phyloP scores from a whole-genome alignment of 2,113 vertebrate genomes.

The Istiophorus platypterus region DNA sequence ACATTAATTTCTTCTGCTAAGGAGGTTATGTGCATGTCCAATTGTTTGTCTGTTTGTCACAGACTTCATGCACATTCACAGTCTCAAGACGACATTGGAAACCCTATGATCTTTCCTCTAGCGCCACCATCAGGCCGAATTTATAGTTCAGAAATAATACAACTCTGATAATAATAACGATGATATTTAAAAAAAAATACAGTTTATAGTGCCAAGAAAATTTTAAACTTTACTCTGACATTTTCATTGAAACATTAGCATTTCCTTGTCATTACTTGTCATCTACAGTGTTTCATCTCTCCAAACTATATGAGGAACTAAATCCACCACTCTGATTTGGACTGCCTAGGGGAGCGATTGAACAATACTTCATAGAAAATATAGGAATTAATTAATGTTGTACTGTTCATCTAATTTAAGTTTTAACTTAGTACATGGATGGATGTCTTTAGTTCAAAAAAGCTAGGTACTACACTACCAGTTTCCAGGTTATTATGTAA shows the following conservation, averaged over 20 bases:
- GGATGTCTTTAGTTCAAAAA: not conserved
- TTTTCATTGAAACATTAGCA: not conserved
- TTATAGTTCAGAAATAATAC: not conserved
- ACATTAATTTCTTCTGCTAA: slow-evolving; percentile 18
- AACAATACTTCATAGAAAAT: no score
- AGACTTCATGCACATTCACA: not conserved
- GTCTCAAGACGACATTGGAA: not conserved
- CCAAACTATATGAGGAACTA: not conserved
- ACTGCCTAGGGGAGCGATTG: no score
- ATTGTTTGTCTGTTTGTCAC: slow-evolving; percentile 4
- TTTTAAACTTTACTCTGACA: not conserved
- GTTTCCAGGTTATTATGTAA: no score
- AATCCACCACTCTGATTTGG: no score
- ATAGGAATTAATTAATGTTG: no score
- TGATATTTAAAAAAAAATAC: no score
- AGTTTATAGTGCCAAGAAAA: not conserved
- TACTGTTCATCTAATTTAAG: no score
- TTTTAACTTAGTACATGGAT: not conserved
- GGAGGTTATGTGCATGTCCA: not conserved
- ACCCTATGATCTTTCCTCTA: not conserved
- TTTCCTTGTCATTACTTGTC: no score
- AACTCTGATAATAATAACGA: no score
- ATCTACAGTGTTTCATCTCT: no score
- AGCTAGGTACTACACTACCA: no score
- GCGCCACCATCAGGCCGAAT: not conserved